These are phyloP conservation scores for Karalla daura DNA, from an alignment of 2,797 vertebrate genomes.

Conservation along the genomic window DNA sequence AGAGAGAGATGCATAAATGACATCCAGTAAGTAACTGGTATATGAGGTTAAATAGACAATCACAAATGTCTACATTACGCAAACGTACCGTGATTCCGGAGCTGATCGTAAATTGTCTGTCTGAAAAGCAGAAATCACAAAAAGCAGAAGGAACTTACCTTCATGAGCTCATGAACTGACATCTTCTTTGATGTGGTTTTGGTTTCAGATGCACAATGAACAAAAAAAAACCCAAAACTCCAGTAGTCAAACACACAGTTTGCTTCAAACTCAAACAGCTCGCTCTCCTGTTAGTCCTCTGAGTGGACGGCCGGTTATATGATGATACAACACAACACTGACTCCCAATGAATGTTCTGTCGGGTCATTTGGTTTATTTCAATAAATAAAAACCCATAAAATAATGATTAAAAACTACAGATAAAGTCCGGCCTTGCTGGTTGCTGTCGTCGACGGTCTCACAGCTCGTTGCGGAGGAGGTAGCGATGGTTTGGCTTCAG, in stretches of 20 bases:
- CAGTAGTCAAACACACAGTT: slow-evolving; percentile 38
- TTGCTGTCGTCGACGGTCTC: slow-evolving; percentile 32
- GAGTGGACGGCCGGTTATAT: neutral
- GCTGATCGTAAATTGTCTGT: neutral
- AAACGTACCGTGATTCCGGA: neutral
- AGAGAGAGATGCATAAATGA: slow-evolving; percentile 49
- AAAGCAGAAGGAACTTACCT: slow-evolving; percentile 43
- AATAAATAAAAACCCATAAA: slow-evolving; percentile 27
- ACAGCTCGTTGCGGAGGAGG: slow-evolving; percentile 81
- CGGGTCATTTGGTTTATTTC: slow-evolving; percentile 25
- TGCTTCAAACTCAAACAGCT: slow-evolving; percentile 27
- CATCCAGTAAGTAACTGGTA: slow-evolving; percentile 12
- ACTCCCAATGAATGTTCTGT: neutral
- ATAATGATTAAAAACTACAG: too few relatives aligned
- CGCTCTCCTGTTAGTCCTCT: slow-evolving; percentile 1
- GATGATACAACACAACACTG: slow-evolving; percentile 13
- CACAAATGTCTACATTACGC: neutral
- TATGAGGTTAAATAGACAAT: neutral
- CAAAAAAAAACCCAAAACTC: too few relatives aligned
- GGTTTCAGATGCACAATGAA: slow-evolving; percentile 49
- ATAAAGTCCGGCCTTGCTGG: too few relatives aligned
- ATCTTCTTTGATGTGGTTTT: slow-evolving; percentile 75
- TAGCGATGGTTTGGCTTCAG: slow-evolving; percentile 80
- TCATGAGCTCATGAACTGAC: slow-evolving; percentile 51
- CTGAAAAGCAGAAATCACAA: slow-evolving; percentile 1